Evolutionary conservation across 2,797 vertebrate genomes (phyloP).

Genomic region (Iguana delicatissima): DNA sequence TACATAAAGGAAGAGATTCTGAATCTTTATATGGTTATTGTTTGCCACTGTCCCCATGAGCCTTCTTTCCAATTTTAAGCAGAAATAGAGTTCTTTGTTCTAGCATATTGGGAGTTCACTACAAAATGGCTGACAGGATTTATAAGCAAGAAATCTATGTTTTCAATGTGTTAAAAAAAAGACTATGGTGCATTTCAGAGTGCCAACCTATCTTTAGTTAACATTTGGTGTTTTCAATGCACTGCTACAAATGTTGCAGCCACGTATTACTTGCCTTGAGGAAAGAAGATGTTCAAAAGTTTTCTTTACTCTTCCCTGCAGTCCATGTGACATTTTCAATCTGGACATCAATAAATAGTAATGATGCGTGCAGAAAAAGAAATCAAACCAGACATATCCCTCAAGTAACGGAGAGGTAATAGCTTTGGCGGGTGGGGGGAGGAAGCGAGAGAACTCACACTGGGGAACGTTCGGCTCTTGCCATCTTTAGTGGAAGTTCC

Average conservation of each 20-base stretch:
- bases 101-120: not conserved
- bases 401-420: conserved; percentile 38
- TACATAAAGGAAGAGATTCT: not conserved
- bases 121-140: not conserved
- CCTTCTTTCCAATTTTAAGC: not conserved
- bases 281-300: conserved; percentile 53
- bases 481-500: conserved; percentile 77
- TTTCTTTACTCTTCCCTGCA: conserved; percentile 48
- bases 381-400: conserved; percentile 50
- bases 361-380: conserved; percentile 32
- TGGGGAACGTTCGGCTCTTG: conserved; percentile 76
- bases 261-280: conserved; percentile 43
- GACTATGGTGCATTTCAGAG: conserved; percentile 23
- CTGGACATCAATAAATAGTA: conserved; percentile 55
- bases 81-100: not conserved
- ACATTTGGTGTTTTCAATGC: conserved; percentile 52
- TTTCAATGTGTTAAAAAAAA: not conserved
- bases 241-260: conserved; percentile 46
- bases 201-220: conserved; percentile 45
- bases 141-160: not conserved
- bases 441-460: conserved; percentile 78
- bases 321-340: conserved; percentile 42
- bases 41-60: not conserved
- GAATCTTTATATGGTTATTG: not conserved
- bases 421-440: not conserved